Conservation (phyloP, 2,113 vertebrate species). For the Phoenicopterus ruber region DNA sequence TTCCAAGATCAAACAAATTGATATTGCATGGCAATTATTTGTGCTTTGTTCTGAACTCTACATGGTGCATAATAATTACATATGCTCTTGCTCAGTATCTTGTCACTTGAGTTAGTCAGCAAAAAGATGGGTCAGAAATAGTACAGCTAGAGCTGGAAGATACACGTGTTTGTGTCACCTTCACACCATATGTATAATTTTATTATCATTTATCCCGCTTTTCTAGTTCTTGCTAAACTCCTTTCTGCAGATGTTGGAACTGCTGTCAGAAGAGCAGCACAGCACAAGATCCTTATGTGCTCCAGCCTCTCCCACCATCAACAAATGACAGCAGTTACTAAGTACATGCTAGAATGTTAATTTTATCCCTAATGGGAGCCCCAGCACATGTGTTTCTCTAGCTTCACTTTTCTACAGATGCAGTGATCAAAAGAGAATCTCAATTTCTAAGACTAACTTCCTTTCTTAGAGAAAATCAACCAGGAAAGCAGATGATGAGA, state of each 20-base stretch:
- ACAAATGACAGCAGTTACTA: neutral
- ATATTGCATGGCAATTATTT: neutral
- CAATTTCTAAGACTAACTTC: neutral
- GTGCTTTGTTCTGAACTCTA: constrained; percentile 32
- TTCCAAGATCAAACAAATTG: constrained; percentile 9
- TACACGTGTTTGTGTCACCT: neutral
- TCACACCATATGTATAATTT: constrained; percentile 15
- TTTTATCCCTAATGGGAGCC: neutral
- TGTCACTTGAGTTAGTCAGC: neutral
- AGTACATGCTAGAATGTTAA: neutral
- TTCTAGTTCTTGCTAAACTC: neutral
- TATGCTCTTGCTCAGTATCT: neutral
- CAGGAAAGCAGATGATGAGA: neutral
- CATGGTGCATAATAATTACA: constrained; percentile 1
- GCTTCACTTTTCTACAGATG: neutral
- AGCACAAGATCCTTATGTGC: neutral
- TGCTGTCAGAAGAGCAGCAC: neutral
- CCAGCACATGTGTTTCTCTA: neutral
- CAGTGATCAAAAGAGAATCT: constrained; percentile 27
- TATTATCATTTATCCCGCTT: neutral
- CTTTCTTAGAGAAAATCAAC: neutral
- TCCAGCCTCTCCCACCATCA: neutral
- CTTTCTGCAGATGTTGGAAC: neutral
- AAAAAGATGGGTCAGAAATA: neutral
- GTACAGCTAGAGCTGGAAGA: neutral